These are phyloP conservation scores for Dimorphilus gyrociliatus DNA, from an alignment of 2,888 invertebrate genomes.

Conservation along the genomic window DNA sequence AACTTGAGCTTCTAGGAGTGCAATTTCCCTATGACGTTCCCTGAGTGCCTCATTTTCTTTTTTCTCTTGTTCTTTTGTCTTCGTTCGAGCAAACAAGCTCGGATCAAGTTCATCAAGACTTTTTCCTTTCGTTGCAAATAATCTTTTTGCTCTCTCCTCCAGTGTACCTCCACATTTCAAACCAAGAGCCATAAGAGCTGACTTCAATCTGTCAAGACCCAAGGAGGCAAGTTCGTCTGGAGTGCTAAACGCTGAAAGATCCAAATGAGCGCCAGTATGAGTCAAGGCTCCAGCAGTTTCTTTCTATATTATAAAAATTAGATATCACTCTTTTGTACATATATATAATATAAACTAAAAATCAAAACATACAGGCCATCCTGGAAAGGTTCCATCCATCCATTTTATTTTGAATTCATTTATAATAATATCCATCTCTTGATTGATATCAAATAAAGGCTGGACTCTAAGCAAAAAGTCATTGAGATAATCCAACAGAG, in stretches of 20 bases:
- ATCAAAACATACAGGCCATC: slow-evolving; percentile 55
- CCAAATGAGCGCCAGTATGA: slow-evolving; percentile 86
- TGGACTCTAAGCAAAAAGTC: slow-evolving; percentile 65
- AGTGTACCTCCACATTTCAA: slow-evolving; percentile 95
- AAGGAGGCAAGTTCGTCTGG: slow-evolving; percentile 73
- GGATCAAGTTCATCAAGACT: slow-evolving; percentile 71
- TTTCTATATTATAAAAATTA: slow-evolving; percentile 39
- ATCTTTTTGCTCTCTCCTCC: slow-evolving; percentile 85
- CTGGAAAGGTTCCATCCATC: slow-evolving; percentile 73
- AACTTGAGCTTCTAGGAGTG: slow-evolving; percentile 68
- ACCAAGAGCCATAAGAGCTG: slow-evolving; percentile 84
- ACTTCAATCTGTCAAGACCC: slow-evolving; percentile 88
- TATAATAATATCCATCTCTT: slow-evolving; percentile 55
- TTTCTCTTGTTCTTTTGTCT: slow-evolving; percentile 48
- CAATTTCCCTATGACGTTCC: slow-evolving; percentile 65
- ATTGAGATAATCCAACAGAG: slow-evolving; percentile 65
- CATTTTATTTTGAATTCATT: slow-evolving; percentile 70
- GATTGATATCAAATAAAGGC: slow-evolving; percentile 58
- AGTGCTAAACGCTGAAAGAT: slow-evolving; percentile 91
- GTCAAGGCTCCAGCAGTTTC: slow-evolving; percentile 69
- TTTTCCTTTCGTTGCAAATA: slow-evolving; percentile 78
- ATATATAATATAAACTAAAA: too few relatives aligned
- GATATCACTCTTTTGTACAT: neutral
- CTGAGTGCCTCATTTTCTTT: slow-evolving; percentile 18
- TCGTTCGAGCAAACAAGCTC: slow-evolving; percentile 73